Evolutionary conservation across 2,888 invertebrate species (phyloP), one percentile per base, ranked within the genome.

Genomic region (Andrena hattorfiana): DNA sequence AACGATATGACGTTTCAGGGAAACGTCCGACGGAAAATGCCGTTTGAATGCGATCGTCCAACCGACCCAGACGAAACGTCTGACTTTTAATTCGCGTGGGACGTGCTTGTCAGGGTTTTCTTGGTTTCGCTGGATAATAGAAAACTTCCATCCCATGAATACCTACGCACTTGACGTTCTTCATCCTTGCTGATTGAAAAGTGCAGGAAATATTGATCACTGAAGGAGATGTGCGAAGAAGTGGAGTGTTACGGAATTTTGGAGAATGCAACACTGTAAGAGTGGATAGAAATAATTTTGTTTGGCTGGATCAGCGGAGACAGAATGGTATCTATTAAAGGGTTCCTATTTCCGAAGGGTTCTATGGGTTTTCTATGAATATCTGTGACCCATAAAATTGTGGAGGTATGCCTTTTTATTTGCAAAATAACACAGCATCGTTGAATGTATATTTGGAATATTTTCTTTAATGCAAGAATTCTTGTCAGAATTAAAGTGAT

Each of bases 1-100:
- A 42, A 70, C 26, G 62, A 54, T 74, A 67, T 59, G 71, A 81
- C 73, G 73, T 59, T 54, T 66, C 51, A 20, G 20, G 1, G 48
- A 48, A 23, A 54, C 13, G 51, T 54, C 62, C 35, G 8, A 42
- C 35, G 20, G 20, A 6, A 23, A 16, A 30, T 7, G 23, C 6
- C 16, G 49, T 66, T 81, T 42, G 51, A 68, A 79, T 16, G 10
- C 28, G 28, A 8, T 23, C 26, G 3, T 56, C 70, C 54, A n/a
- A 10, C 20, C 23, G 54, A 23, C 3, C n/a, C 73, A 1, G n/a
- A 10, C 6, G 23, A 42, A 32, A 42, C 1, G 35, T 13, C 70
- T 30, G 35, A 30, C 54, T 64, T 49, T 49, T 23, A 49, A 62
- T 32, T 62, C 76, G 28, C 60, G n/a, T 6, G 3, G n/a, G 16